Conservation (phyloP, 2,888 invertebrate species). For the Pseudococcus longispinus region DNA sequence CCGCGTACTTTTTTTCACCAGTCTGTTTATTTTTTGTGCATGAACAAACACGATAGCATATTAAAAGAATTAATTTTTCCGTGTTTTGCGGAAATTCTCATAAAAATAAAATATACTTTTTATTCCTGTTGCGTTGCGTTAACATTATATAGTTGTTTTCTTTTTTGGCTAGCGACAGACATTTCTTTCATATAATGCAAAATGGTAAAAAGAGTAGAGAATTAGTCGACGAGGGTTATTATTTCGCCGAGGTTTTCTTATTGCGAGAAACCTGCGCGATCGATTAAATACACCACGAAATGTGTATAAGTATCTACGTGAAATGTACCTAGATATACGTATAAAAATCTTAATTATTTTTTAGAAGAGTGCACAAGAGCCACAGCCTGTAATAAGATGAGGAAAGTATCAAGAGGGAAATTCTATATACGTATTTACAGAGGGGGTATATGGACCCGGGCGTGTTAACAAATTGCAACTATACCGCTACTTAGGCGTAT, state of each 20-base stretch:
- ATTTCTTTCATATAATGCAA: background rate
- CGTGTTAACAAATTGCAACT: constrained; percentile 19
- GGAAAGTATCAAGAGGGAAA: background rate
- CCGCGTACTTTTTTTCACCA: constrained; percentile 19
- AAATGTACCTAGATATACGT: background rate
- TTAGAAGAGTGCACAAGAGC: background rate
- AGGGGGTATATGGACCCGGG: background rate
- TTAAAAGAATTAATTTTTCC: constrained; percentile 34
- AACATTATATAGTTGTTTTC: background rate
- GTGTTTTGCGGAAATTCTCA: constrained; percentile 34
- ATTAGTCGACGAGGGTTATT: background rate
- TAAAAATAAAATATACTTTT: constrained; percentile 28
- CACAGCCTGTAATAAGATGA: background rate
- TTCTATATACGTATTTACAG: background rate
- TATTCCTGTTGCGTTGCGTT: constrained; percentile 34
- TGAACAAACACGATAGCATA: constrained; percentile 31
- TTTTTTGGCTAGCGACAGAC: background rate
- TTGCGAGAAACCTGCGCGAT: background rate
- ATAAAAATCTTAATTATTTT: background rate
- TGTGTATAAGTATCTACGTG: background rate
- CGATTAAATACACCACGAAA: background rate
- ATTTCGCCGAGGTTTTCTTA: background rate
- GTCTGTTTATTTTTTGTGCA: constrained; percentile 34
- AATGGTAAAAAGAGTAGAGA: background rate
- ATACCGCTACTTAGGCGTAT: constrained; percentile 12